These are phyloP conservation scores for Myoxocephalus aenaeus DNA, from an alignment of 2,797 vertebrate genomes.

Conservation along the genomic window DNA sequence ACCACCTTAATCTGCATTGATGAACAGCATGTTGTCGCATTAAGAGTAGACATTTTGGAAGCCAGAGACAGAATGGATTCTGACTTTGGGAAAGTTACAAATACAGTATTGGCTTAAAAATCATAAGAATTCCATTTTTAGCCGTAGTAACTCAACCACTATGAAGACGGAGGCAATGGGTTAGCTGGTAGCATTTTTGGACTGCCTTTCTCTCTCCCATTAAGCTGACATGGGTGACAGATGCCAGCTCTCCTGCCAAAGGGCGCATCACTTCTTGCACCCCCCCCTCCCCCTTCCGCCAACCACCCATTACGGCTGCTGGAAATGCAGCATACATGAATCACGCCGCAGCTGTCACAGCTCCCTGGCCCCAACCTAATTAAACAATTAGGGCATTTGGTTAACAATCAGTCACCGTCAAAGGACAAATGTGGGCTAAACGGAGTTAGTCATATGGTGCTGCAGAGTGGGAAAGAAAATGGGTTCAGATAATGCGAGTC, in stretches of 20 bases:
- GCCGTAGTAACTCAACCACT: slow-evolving; percentile 31
- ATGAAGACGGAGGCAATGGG: slow-evolving; percentile 52
- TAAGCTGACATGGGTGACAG: slow-evolving; percentile 78
- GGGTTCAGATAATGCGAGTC: slow-evolving; percentile 15
- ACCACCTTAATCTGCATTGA: slow-evolving; percentile 4
- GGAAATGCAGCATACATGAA: slow-evolving; percentile 80
- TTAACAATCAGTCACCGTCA: slow-evolving; percentile 75
- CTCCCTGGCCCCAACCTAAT: slow-evolving; percentile 76
- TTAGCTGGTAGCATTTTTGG: slow-evolving; percentile 69
- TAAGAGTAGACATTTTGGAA: background rate
- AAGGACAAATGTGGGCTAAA: slow-evolving; percentile 67
- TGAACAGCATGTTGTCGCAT: background rate
- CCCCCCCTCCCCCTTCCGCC: slow-evolving; percentile 46
- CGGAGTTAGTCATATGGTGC: slow-evolving; percentile 25
- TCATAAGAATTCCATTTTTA: slow-evolving; percentile 34
- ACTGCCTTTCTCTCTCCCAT: slow-evolving; percentile 68
- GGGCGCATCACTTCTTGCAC: slow-evolving; percentile 73
- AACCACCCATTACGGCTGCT: slow-evolving; percentile 69
- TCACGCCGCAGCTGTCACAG: slow-evolving; percentile 78
- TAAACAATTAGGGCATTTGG: slow-evolving; percentile 83
- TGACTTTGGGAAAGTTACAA: slow-evolving; percentile 5
- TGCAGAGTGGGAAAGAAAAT: slow-evolving; percentile 24
- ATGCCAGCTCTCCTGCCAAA: slow-evolving; percentile 82
- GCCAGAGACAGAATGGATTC: background rate
- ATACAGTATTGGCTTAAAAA: slow-evolving; percentile 22